phyloP scores from a whole-genome alignment of 2,113 vertebrate species.

The Salminus brasiliensis region DNA sequence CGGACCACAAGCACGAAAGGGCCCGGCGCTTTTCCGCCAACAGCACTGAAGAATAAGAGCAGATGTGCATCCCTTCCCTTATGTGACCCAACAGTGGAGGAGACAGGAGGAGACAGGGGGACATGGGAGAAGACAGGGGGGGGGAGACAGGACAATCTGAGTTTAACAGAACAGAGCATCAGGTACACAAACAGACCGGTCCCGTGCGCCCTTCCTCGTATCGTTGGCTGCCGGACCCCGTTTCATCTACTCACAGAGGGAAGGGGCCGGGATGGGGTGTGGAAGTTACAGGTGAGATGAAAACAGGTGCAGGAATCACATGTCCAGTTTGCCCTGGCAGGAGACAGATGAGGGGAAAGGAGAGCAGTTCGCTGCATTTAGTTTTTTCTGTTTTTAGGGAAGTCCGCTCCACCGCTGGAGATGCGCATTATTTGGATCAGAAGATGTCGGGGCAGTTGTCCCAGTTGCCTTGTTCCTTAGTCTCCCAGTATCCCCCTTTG shows the following conservation, averaged over 20 bases:
- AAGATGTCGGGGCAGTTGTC: conserved; percentile 88
- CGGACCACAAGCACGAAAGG: background rate
- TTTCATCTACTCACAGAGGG: no score
- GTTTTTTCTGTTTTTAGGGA: background rate
- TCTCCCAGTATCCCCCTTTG: conserved; percentile 94
- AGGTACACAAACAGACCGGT: background rate
- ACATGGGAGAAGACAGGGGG: no score
- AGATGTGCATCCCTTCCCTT: conserved; percentile 13
- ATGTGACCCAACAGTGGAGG: background rate
- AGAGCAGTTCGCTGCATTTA: conserved; percentile 14
- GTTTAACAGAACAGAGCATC: background rate
- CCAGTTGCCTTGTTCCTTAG: conserved; percentile 86
- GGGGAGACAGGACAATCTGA: no score
- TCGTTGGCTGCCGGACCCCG: background rate
- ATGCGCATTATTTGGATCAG: conserved; percentile 61
- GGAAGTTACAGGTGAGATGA: background rate
- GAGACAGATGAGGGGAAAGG: background rate
- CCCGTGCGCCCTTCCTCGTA: background rate
- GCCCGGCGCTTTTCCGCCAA: background rate
- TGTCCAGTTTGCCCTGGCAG: background rate
- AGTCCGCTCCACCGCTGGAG: background rate
- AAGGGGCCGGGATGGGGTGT: background rate
- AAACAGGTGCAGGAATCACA: background rate
- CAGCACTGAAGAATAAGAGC: background rate
- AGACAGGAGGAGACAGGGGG: background rate